Evolutionary conservation across 2,113 vertebrate species (phyloP).

Genomic region (Pipra filicauda): DNA sequence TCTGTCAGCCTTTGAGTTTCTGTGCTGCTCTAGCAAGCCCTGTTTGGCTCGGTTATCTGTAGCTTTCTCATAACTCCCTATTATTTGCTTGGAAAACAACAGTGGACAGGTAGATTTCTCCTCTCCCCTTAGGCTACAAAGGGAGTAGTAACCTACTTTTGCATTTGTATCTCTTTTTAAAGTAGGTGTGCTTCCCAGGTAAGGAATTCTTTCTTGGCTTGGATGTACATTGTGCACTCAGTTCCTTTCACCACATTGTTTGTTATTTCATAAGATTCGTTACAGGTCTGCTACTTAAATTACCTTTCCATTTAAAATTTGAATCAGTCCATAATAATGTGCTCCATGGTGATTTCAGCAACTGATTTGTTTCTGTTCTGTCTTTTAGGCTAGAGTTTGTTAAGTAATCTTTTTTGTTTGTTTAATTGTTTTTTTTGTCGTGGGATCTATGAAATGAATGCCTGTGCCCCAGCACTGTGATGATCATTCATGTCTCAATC

Average conservation of each 20-base stretch:
- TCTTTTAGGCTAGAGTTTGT: neutral
- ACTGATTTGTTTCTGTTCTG: neutral
- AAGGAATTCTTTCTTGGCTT: neutral
- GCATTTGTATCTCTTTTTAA: neutral
- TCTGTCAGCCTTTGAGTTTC: neutral
- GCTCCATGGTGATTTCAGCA: neutral
- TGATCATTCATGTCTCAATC: neutral
- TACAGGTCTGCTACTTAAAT: neutral
- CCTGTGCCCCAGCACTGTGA: neutral
- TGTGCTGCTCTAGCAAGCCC: neutral
- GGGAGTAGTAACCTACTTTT: neutral
- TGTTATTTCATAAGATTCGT: neutral
- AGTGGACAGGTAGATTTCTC: neutral
- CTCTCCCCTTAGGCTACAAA: neutral
- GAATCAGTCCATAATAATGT: neutral
- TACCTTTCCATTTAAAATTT: neutral
- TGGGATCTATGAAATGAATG: neutral
- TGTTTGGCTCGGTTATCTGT: neutral
- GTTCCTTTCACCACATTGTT: neutral
- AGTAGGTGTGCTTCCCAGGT: neutral
- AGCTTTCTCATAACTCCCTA: neutral
- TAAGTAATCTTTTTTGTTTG: neutral
- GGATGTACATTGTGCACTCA: fast-evolving
- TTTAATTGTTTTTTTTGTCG: neutral
- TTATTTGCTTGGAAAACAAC: neutral